Base-by-base conservation (phyloP, 2,888 invertebrate species). In the Buathra laborator region DNA sequence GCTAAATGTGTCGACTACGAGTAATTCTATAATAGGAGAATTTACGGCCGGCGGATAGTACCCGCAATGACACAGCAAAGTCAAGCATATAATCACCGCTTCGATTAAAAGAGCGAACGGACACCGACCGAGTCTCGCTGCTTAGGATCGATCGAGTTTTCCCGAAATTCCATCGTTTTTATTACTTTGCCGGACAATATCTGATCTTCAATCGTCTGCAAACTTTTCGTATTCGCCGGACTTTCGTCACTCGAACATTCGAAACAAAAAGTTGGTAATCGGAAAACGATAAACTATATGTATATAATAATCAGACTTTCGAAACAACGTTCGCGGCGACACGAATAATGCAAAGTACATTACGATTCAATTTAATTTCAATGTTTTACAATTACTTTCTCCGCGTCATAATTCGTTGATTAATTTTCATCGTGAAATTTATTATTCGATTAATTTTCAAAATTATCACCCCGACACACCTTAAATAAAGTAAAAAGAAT, bases 11-110 rank as follows among this genome's bases (percentile, higher is more conserved):
- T 37, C 59, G 14, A n/a, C 44, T 37, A 19, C 32, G 62, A 12
- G 67, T 67, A 53, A 70, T 81, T 84, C 53, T 81, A 66, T 78
- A 70, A 78, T 75, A 75, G 78, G 78, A 68, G 37, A 84, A 84
- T 81, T 81, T 64, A 46, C 53, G 74, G 37, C 29, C 72, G 64
- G 51, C 56, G 68, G 46, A 48, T 72, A 19, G 32, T 29, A 29
- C 9, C 56, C 72, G 37, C 81, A 70, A 74, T 74, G 84, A 78
- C 81, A 24, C 64, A 24, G 24, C 84, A 81, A 81, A 76, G 81
- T 72, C 84, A 68, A 76, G 66, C 48, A 64, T 62, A 32, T 53
- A 43, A 32, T 24, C 43, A 29, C 29, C 44, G 43, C 53, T n/a
- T 29, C 44, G 43, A 24, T 32, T 24, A 29, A 62, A 12, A 19